phyloP scores from a whole-genome alignment of 2,113 vertebrate species.

The Otolemur garnettii region DNA sequence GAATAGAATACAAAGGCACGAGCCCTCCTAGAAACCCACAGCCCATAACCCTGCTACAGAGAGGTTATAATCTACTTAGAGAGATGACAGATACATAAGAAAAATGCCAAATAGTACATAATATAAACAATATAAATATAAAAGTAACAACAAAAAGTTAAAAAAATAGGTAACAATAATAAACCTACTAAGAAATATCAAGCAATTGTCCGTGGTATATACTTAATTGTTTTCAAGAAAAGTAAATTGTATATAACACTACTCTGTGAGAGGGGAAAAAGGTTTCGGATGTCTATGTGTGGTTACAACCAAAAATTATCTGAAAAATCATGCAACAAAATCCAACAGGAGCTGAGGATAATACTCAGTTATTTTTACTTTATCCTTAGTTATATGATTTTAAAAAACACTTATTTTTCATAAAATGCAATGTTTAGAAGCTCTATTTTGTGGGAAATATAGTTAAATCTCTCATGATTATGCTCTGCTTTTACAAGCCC shows the following conservation, averaged over 20 bases:
- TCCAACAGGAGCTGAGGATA: neutral
- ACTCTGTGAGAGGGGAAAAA: neutral
- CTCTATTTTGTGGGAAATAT: neutral
- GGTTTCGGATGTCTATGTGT: neutral
- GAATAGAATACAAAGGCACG: neutral
- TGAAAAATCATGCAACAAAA: neutral
- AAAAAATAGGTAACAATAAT: neutral
- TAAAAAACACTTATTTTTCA: neutral
- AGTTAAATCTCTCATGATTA: neutral
- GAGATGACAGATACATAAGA: neutral
- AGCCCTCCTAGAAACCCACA: too few relatives aligned
- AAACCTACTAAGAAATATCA: neutral
- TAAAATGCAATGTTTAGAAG: neutral
- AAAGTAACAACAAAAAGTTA: neutral
- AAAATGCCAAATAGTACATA: neutral
- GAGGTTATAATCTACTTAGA: neutral
- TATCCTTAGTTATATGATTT: neutral
- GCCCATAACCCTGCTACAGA: neutral
- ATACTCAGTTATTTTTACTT: neutral
- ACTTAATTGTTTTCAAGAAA: neutral
- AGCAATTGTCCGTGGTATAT: neutral
- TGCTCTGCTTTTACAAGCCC: neutral
- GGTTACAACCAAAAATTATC: neutral
- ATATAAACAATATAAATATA: neutral
- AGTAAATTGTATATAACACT: neutral